These are phyloP conservation scores for Puma concolor DNA, from an alignment of 2,113 vertebrate genomes.

Conservation along the genomic window DNA sequence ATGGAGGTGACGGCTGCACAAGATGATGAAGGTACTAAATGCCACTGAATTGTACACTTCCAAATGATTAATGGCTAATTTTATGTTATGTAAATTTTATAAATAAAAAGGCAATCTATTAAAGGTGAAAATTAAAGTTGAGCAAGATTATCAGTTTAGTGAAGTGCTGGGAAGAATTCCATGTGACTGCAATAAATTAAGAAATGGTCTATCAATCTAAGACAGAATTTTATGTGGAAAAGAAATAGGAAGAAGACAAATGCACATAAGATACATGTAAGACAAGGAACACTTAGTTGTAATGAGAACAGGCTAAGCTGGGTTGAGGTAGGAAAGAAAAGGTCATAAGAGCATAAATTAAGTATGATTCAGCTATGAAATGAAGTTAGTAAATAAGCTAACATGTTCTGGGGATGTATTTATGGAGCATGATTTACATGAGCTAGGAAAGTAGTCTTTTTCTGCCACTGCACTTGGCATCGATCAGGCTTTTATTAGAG, in stretches of 20 bases:
- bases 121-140: constrained; percentile 21
- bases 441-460: constrained; percentile 44
- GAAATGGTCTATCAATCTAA: constrained; percentile 18
- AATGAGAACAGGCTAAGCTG: background rate
- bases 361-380: constrained; percentile 46
- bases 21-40: background rate
- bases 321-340: background rate
- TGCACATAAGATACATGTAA: background rate
- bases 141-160: constrained; percentile 13
- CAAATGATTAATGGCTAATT: constrained; percentile 26
- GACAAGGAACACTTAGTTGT: constrained; percentile 28
- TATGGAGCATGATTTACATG: constrained; percentile 7
- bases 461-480: constrained; percentile 30
- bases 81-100: background rate
- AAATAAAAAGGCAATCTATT: background rate
- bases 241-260: constrained; percentile 38
- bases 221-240: constrained; percentile 26
- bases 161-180: constrained; percentile 28
- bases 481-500: constrained; percentile 14
- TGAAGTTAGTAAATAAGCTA: constrained; percentile 27
- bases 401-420: constrained; percentile 36
- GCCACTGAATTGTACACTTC: constrained; percentile 6
- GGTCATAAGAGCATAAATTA: constrained; percentile 30
- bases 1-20: background rate
- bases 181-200: constrained; percentile 9